Percentiles rank a stretch among this genome's conserved stretches.
phyloP scores from a whole-genome alignment of 2,797 vertebrate species.

The Mormyrops attenuatus region DNA sequence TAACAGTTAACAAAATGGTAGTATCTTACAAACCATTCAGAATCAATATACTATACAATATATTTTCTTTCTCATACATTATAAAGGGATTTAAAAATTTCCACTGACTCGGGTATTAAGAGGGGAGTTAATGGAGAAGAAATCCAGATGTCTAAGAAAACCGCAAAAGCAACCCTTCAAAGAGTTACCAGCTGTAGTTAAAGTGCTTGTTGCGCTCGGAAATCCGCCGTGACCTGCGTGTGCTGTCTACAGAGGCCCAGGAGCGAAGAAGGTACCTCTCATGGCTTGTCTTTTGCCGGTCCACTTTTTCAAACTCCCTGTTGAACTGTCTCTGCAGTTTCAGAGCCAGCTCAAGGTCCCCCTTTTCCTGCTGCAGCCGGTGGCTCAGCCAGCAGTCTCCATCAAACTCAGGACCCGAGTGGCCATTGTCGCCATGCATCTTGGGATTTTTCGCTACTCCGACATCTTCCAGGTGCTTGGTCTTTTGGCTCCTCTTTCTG shows the following conservation, averaged over 20 bases:
- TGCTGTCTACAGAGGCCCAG: constrained; percentile 63
- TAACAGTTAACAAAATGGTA: background rate
- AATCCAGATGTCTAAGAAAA: constrained; percentile 14
- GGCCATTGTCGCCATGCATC: constrained; percentile 34
- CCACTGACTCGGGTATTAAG: background rate
- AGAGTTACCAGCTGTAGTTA: constrained; percentile 32
- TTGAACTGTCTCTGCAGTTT: constrained; percentile 80
- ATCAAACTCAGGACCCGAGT: constrained; percentile 18
- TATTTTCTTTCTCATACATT: background rate
- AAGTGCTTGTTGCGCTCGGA: constrained; percentile 51
- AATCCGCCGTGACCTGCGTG: constrained; percentile 58
- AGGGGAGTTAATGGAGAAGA: background rate
- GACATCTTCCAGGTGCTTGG: constrained; percentile 77
- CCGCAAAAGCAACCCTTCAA: background rate
- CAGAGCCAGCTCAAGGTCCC: constrained; percentile 73
- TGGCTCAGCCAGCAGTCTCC: constrained; percentile 40
- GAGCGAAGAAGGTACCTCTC: constrained; percentile 82
- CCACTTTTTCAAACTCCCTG: constrained; percentile 65
- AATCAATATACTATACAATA: background rate
- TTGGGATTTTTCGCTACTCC: constrained; percentile 63
- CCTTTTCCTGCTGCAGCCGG: constrained; percentile 69
- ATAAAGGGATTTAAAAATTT: background rate
- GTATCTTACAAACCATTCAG: background rate
- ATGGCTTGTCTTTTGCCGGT: constrained; percentile 57
- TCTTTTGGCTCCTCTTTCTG: constrained; percentile 81